These are phyloP conservation scores for Parazoanthus swiftii DNA, from an alignment of 92 coral and sea anemone genomes.

Conservation along the genomic window DNA sequence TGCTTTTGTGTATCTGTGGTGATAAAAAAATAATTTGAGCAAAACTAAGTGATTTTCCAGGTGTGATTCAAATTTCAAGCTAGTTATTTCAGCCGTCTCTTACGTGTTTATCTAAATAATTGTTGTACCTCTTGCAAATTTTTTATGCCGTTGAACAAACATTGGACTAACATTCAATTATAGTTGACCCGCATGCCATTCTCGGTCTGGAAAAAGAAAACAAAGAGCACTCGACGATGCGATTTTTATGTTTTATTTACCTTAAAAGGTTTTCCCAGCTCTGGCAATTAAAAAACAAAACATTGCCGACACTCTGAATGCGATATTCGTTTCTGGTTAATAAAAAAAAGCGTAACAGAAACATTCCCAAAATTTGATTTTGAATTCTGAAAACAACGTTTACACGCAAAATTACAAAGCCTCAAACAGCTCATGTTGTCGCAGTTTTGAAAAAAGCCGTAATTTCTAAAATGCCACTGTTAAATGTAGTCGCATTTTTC, in stretches of 20 bases:
- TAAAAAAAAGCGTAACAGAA: too few relatives aligned
- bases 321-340: too few relatives aligned
- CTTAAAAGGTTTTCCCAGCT: neutral
- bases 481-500: too few relatives aligned
- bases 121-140: neutral
- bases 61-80: neutral
- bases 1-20: neutral
- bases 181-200: neutral
- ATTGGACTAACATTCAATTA: slow-evolving; percentile 23
- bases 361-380: too few relatives aligned
- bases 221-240: neutral
- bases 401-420: too few relatives aligned
- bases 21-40: neutral
- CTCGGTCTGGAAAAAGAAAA: slow-evolving; percentile 4
- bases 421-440: too few relatives aligned
- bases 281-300: too few relatives aligned
- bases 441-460: too few relatives aligned
- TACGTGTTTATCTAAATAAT: slow-evolving; percentile 5
- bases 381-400: too few relatives aligned
- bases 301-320: neutral
- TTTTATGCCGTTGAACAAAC: slow-evolving; percentile 24
- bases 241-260: neutral
- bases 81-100: slow-evolving; percentile 7
- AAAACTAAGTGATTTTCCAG: slow-evolving; percentile 23
- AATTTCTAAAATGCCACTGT: too few relatives aligned